Percentiles rank a stretch among this genome's conserved stretches.
These are phyloP conservation scores for Melanogrammus aeglefinus DNA, from an alignment of 2,797 vertebrate species.

Conservation along the genomic window DNA sequence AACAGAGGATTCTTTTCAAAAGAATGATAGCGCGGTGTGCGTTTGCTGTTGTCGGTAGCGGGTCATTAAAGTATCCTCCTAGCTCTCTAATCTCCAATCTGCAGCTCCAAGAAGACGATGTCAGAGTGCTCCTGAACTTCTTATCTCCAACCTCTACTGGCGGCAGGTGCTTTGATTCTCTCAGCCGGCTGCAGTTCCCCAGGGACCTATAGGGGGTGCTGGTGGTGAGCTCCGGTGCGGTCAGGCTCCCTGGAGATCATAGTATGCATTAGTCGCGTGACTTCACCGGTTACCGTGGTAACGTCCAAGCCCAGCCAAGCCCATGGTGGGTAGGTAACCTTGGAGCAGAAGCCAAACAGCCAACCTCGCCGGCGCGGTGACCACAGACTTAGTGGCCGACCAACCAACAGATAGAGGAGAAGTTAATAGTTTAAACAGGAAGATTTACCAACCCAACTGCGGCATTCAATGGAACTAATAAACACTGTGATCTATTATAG, in stretches of 20 bases:
- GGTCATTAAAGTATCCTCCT: background rate
- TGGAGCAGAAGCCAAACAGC: background rate
- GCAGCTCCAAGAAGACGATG: background rate
- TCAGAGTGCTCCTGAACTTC: background rate
- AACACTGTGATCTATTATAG: background rate
- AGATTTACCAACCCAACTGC: background rate
- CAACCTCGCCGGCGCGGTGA: background rate
- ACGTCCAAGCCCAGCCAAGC: background rate
- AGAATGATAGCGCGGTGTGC: background rate
- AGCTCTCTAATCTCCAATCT: background rate
- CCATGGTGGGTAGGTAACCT: background rate
- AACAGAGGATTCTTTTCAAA: background rate
- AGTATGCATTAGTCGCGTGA: background rate
- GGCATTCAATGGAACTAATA: background rate
- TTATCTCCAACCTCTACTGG: background rate
- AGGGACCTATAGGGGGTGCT: background rate
- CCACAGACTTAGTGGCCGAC: background rate
- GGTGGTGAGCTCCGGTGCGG: background rate
- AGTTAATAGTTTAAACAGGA: background rate
- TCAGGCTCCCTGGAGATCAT: background rate
- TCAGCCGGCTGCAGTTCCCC: background rate
- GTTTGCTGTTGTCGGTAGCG: background rate
- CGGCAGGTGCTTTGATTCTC: background rate
- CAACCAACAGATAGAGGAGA: background rate
- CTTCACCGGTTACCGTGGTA: background rate